Evolutionary conservation across 2,113 vertebrate genomes (phyloP), one percentile per base, ranked within the genome.

Genomic region (Sorex fumeus): DNA sequence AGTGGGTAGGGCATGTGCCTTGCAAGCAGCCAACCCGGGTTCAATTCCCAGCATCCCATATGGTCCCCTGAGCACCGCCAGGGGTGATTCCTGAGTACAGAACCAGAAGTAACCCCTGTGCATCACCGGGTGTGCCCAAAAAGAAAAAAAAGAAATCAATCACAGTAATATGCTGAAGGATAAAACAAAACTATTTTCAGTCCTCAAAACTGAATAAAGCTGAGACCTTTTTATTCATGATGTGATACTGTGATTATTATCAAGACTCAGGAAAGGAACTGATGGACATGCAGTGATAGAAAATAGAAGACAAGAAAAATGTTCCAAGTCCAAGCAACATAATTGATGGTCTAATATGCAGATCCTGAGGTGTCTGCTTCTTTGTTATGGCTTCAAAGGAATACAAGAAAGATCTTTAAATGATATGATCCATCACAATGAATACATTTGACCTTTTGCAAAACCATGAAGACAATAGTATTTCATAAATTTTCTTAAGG

Each of bases 211-310:
- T 45, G 18, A 83, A 84, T 23, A 19, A 23, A 50, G 77, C 45
- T 36, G 36, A 40, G 87, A 28, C 70, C 23, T 82, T 70, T 84
- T 32, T 90, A 32, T 71, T 87, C 71, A 74, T 67, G 62, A 82
- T n/a, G 21, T 74, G 40, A 79, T 4, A 82, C 1, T 18, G 0
- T 43, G 18, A 92, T 27, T 62, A 79, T 72, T 90, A 84, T 76
- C 60, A 60, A 81, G 62, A 88, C 28, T 88, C 62, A 74, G 11
- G 84, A 80, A 77, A 72, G 74, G 75, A 77, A 45, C 28, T n/a
- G 4, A 72, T 9, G 19, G 45, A 80, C 36, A 79, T 1, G 47
- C 3, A 27, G n/a, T 81, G 2, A 23, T 23, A 4, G 64, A 47
- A 91, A 50, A 81, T 7, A 67, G 23, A 77, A 74, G 3, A 67